Conservation (phyloP, 2,113 vertebrate species). For the Corythoichthys haematopterus region DNA sequence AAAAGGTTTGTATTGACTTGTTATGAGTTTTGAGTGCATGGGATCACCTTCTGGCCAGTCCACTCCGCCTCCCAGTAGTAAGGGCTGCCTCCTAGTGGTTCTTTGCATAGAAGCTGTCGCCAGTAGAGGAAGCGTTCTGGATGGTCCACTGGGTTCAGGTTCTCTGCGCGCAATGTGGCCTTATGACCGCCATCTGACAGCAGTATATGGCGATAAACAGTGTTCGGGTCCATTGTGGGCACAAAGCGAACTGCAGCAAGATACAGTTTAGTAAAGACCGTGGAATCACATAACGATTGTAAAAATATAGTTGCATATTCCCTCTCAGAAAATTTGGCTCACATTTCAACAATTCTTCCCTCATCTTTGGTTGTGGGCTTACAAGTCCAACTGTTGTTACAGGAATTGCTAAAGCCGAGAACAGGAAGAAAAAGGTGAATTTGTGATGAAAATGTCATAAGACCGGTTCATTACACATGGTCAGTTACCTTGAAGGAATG, state of each 20-base stretch:
- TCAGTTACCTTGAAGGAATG: constrained; percentile 37
- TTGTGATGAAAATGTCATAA: background rate
- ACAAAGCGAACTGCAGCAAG: constrained; percentile 58
- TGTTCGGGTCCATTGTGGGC: constrained; percentile 68
- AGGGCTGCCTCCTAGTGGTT: constrained; percentile 67
- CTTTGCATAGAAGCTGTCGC: constrained; percentile 72
- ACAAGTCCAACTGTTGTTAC: constrained; percentile 6
- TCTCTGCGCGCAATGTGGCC: constrained; percentile 60
- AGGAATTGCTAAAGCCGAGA: constrained; percentile 8
- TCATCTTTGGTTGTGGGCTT: constrained; percentile 58
- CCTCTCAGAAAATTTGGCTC: constrained; percentile 28
- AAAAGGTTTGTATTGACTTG: background rate
- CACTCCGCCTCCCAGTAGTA: constrained; percentile 79
- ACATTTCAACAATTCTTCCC: constrained; percentile 74
- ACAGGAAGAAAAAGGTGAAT: background rate
- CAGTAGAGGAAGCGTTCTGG: constrained; percentile 71
- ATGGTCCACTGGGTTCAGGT: constrained; percentile 59
- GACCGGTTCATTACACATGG: background rate
- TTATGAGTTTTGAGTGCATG: background rate
- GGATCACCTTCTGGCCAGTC: constrained; percentile 67
- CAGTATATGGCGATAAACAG: constrained; percentile 62
- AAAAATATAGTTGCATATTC: background rate
- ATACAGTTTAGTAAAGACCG: background rate
- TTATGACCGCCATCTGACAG: constrained; percentile 57
- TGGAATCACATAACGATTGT: background rate